phyloP scores from a whole-genome alignment of 2,888 invertebrate species.

The Chaetoderma sp. region DNA sequence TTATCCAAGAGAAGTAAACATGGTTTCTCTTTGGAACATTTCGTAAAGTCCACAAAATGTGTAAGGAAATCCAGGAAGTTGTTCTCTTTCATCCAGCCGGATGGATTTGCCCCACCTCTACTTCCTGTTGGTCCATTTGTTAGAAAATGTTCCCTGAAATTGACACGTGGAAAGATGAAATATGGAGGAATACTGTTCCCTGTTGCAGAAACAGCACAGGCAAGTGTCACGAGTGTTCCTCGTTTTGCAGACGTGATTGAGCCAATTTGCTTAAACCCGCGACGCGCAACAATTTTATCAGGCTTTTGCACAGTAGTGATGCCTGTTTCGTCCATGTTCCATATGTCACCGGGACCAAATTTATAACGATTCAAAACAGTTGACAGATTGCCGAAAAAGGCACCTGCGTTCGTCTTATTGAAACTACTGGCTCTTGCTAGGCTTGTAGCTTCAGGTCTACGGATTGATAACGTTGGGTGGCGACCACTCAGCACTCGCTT shows the following conservation, averaged over 20 bases:
- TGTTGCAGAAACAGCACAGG: conserved; percentile 3
- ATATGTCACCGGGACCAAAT: conserved; percentile 24
- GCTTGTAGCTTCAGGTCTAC: conserved; percentile 26
- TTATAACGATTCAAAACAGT: conserved; percentile 26
- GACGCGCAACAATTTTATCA: conserved; percentile 13
- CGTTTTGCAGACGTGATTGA: conserved; percentile 27
- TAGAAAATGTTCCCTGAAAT: conserved; percentile 5
- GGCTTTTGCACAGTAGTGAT: conserved; percentile 35
- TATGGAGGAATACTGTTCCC: conserved; percentile 28
- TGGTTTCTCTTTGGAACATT: background rate
- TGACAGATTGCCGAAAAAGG: conserved; percentile 30
- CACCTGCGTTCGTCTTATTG: conserved; percentile 25
- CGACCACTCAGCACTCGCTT: no score
- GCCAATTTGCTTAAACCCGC: conserved; percentile 31
- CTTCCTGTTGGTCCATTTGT: background rate
- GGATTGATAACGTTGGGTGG: conserved; percentile 23
- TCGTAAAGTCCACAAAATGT: no score
- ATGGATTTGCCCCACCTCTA: no score
- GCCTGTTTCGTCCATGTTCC: conserved; percentile 35
- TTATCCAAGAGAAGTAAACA: no score
- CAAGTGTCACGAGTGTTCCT: conserved; percentile 13
- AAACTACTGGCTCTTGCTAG: conserved; percentile 32
- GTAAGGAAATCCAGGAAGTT: no score
- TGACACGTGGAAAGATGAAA: conserved; percentile 25
- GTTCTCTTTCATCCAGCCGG: no score